A percentile compares a stretch with the other conserved stretches of the same genome.
Conservation (phyloP, 2,113 vertebrate genomes). For the Labeo catla region DNA sequence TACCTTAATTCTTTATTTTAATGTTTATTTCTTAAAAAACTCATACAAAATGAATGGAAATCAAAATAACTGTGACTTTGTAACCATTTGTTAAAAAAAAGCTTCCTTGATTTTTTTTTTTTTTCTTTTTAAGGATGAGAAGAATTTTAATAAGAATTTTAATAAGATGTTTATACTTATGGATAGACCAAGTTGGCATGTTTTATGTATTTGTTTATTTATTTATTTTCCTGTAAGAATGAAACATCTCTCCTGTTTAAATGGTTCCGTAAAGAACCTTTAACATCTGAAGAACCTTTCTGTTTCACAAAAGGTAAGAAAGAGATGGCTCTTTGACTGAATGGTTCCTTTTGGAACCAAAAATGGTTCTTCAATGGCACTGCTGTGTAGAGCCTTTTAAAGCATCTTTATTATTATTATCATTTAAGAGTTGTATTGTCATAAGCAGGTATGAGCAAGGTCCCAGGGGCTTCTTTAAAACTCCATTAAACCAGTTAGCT, state of each 20-base stretch:
- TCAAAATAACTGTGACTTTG: background rate
- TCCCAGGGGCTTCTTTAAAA: conserved; percentile 39
- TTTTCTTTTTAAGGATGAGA: background rate
- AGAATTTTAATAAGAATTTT: background rate
- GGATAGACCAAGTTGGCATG: background rate
- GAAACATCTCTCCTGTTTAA: background rate
- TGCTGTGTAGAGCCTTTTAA: too few relatives aligned
- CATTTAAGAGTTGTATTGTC: background rate
- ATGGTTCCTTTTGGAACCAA: too few relatives aligned
- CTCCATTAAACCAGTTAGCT: conserved; percentile 27
- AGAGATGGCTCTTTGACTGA: too few relatives aligned
- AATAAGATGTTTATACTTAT: too few relatives aligned
- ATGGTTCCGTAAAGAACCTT: too few relatives aligned
- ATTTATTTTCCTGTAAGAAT: background rate
- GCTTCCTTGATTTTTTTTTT: background rate
- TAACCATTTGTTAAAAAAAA: background rate
- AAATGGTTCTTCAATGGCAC: too few relatives aligned
- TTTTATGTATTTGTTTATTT: too few relatives aligned
- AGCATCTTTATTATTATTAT: too few relatives aligned
- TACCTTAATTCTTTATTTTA: too few relatives aligned
- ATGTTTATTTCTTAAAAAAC: background rate
- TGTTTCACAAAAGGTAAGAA: too few relatives aligned
- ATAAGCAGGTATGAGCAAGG: conserved; percentile 14
- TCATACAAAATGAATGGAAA: background rate
- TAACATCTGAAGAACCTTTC: too few relatives aligned